Conservation (phyloP, 2,113 vertebrate species). For the Gopherus flavomarginatus region DNA sequence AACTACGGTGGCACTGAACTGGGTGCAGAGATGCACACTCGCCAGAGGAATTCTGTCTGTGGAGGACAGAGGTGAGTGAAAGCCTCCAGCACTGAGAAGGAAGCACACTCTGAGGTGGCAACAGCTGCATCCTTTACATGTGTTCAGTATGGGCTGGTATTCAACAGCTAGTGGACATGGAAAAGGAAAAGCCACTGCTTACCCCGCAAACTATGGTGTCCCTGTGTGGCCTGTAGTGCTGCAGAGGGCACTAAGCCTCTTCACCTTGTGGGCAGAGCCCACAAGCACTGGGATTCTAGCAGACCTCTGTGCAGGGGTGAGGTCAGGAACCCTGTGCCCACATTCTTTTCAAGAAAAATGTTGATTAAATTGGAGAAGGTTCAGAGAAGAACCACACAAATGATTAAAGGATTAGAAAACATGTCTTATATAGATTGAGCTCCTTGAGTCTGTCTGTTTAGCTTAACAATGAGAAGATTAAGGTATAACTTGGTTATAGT, state of each 20-base stretch:
- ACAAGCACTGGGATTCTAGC: no score
- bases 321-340: background rate
- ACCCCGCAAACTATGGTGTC: background rate
- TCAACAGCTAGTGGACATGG: background rate
- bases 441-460: no score
- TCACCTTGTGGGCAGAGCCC: no score
- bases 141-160: background rate
- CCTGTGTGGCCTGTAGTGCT: no score
- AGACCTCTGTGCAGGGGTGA: no score
- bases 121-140: accelerated
- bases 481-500: no score
- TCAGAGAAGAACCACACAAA: no score
- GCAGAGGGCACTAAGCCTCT: no score
- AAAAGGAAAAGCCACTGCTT: background rate
- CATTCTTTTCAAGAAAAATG: background rate
- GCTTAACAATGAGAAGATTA: no score
- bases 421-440: no score
- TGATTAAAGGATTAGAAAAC: no score
- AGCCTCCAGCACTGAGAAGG: background rate
- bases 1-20: background rate
- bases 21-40: background rate
- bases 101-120: background rate
- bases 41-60: background rate
- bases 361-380: no score
- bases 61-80: accelerated